Evolutionary conservation across 2,888 invertebrate genomes (phyloP), one percentile per base, ranked within the genome.

Genomic region (Epicampocera succincta): DNA sequence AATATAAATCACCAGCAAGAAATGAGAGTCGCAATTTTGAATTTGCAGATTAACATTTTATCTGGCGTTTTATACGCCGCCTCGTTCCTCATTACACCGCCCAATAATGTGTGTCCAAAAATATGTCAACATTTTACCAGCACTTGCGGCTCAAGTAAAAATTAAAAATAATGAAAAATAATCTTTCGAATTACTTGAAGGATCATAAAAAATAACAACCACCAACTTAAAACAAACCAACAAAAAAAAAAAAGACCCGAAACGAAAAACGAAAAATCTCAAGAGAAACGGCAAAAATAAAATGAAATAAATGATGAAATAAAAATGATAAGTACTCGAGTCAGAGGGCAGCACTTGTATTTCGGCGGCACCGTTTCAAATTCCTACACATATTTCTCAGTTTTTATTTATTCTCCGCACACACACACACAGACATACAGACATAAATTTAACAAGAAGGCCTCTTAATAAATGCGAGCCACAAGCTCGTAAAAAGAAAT

Each of bases 401-500:
- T 17, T 71, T 60, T 75, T 38, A 58, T 58, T 48, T 40, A 48
- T 40, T 58, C 42, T 58, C 46, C 77, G 42, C 29, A 33, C 33
- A 44, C n/a, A n/a, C n/a, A n/a, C n/a, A n/a, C n/a, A n/a, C n/a
- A n/a, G n/a, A n/a, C n/a, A n/a, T n/a, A n/a, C n/a, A n/a, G n/a
- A n/a, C n/a, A n/a, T n/a, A n/a, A n/a, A n/a, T 69, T 74, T 60
- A 54, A 54, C 61, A 52, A 78, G 65, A 77, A 77, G 73, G 73
- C 52, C 40, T 69, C 42, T 58, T 71, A 56, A 65, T 58, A 65
- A 65, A 65, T 61, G 19, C n/a, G 4, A 52, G 38, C 52, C 52
- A 48, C 42, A 72, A 78, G 44, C 13, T 72, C 65, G 33, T 71
- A 65, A 77, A 58, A 77, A 17, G 52, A 63, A 71, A 69, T 46